phyloP scores from a whole-genome alignment of 2,888 invertebrate genomes.

The Pristionchus entomophagus region DNA sequence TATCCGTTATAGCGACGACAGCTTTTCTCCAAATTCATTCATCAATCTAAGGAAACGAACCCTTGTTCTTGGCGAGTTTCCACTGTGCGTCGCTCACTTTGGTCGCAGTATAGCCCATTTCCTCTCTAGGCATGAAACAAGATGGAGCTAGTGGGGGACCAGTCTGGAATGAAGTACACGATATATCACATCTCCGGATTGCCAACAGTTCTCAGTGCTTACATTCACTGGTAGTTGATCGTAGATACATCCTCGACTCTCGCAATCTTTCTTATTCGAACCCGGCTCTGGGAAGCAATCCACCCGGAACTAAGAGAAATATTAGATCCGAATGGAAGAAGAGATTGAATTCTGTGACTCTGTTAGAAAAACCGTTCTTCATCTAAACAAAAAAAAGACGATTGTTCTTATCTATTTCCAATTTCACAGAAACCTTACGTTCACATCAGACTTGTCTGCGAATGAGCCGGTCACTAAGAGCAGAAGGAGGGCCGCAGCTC shows the following conservation, averaged over 20 bases:
- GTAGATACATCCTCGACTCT: conserved; percentile 66
- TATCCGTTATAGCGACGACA: too few species aligned
- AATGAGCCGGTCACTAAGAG: not conserved
- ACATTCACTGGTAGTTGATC: not conserved
- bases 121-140: not conserved
- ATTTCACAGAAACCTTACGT: not conserved
- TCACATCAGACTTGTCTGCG: not conserved
- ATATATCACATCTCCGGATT: not conserved
- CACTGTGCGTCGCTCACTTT: not conserved
- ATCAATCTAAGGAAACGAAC: too few species aligned
- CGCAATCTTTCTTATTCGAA: conserved; percentile 57
- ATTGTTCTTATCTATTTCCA: too few species aligned
- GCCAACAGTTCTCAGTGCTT: not conserved
- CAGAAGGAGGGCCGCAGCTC: not conserved
- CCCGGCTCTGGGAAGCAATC: conserved; percentile 68
- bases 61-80: not conserved
- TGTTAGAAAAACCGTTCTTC: too few species aligned
- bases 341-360: too few species aligned
- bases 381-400: too few species aligned
- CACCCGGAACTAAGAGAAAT: conserved; percentile 50
- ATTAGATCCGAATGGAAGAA: not conserved
- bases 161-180: not conserved
- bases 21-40: too few species aligned
- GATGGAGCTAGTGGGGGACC: conserved; percentile 3
- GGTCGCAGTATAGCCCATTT: conserved; percentile 17